phyloP scores from a whole-genome alignment of 2,888 invertebrate genomes.

The Drosophila rubida region DNA sequence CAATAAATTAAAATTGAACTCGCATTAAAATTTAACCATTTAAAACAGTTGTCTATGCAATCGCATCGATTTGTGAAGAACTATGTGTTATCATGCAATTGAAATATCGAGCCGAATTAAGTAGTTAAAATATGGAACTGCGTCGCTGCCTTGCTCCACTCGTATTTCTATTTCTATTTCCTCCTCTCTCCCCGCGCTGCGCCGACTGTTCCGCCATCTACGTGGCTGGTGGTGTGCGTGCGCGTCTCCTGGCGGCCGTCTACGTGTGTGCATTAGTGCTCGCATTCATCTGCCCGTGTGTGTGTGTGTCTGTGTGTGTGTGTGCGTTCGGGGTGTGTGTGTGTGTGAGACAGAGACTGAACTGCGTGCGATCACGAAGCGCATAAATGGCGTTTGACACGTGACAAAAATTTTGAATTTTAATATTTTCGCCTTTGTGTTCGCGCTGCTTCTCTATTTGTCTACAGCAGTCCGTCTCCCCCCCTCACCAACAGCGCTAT shows the following conservation, averaged over 20 bases:
- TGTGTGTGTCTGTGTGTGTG: constrained; percentile 26
- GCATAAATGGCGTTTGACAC: constrained; percentile 80
- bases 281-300: constrained; percentile 21
- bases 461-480: constrained; percentile 7
- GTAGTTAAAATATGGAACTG: constrained; percentile 11
- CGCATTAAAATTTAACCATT: too few relatives aligned
- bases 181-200: not conserved
- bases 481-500: not conserved
- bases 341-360: constrained; percentile 18
- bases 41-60: too few relatives aligned
- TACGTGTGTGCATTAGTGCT: constrained; percentile 52
- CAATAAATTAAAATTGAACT: too few relatives aligned
- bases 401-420: constrained; percentile 77
- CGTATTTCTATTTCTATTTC: constrained; percentile 11
- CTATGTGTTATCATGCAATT: too few relatives aligned
- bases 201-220: constrained; percentile 9
- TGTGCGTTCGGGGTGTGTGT: constrained; percentile 29
- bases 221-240: constrained; percentile 27
- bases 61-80: too few relatives aligned
- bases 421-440: constrained; percentile 67
- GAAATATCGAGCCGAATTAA: not conserved
- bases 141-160: not conserved
- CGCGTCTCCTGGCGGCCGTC: constrained; percentile 16
- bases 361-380: constrained; percentile 76
- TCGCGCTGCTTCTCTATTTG: constrained; percentile 1